Conservation (phyloP, 2,888 invertebrate species). For the Tyria jacobaeae region DNA sequence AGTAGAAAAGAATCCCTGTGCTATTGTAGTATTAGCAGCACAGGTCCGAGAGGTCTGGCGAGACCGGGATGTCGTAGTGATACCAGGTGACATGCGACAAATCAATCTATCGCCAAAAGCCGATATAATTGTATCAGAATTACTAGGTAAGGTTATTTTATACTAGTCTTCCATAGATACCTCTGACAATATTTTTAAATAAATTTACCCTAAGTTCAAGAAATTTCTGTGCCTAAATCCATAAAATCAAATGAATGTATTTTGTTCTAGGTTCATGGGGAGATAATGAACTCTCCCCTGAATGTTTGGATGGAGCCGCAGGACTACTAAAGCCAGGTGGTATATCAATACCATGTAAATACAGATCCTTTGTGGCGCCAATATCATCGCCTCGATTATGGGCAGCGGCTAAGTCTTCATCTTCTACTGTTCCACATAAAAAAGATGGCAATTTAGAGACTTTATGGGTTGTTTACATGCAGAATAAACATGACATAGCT, state of each 20-base stretch:
- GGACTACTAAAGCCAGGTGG: conserved; percentile 94
- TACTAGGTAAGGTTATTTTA: conserved; percentile 88
- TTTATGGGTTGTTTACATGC: conserved; percentile 97
- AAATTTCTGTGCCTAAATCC: background rate
- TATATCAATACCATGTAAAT: conserved; percentile 94
- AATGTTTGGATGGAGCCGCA: conserved; percentile 98
- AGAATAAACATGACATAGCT: conserved; percentile 93
- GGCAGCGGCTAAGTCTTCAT: conserved; percentile 88
- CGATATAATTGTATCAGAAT: conserved; percentile 98
- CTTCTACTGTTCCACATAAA: conserved; percentile 55
- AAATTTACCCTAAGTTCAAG: too few relatives aligned
- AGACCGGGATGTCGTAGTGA: conserved; percentile 90
- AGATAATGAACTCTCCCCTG: conserved; percentile 99
- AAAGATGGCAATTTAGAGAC: conserved; percentile 89
- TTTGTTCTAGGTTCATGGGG: conserved; percentile 93
- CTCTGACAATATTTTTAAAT: background rate
- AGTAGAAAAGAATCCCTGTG: conserved; percentile 99
- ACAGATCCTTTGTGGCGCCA: conserved; percentile 96
- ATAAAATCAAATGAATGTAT: background rate
- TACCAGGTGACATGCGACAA: conserved; percentile 95
- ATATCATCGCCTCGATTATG: conserved; percentile 96
- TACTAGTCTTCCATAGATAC: background rate
- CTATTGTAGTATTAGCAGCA: conserved; percentile 93
- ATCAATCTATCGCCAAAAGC: conserved; percentile 94
- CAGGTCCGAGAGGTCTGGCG: conserved; percentile 93